phyloP scores from a whole-genome alignment of 2,797 vertebrate genomes.

The Trachurus trachurus region DNA sequence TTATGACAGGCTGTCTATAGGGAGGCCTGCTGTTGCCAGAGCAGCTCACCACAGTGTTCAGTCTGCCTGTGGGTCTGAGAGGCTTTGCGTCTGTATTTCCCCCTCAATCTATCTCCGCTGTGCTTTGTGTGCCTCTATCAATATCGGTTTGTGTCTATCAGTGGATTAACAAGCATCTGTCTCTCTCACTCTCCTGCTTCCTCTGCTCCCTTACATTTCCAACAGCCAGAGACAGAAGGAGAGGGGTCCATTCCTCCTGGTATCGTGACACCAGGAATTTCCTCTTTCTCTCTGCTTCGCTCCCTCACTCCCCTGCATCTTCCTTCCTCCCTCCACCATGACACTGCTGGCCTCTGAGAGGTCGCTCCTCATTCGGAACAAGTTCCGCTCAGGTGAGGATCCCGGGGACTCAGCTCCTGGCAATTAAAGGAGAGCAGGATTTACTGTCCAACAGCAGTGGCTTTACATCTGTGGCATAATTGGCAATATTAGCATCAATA shows the following conservation, averaged over 20 bases:
- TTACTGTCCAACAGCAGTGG: constrained; percentile 14
- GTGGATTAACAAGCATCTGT: constrained; percentile 73
- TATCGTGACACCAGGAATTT: constrained; percentile 67
- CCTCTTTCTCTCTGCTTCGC: constrained; percentile 64
- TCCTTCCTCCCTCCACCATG: constrained; percentile 75
- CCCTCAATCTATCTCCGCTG: constrained; percentile 56
- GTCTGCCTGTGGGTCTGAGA: constrained; percentile 63
- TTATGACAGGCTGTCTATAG: constrained; percentile 73
- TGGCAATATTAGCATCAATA: constrained; percentile 49
- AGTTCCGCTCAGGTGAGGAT: constrained; percentile 93
- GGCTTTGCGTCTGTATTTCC: constrained; percentile 62
- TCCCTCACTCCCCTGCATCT: constrained; percentile 56
- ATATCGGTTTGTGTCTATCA: constrained; percentile 70
- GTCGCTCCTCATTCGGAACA: constrained; percentile 93
- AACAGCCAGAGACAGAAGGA: constrained; percentile 70
- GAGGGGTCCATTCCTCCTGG: constrained; percentile 76
- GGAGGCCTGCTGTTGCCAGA: constrained; percentile 69
- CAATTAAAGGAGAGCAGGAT: constrained; percentile 33
- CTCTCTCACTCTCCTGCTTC: constrained; percentile 49
- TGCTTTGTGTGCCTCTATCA: constrained; percentile 66
- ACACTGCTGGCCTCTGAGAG: constrained; percentile 92
- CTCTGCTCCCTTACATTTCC: constrained; percentile 33
- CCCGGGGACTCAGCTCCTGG: constrained; percentile 5
- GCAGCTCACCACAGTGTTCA: constrained; percentile 50
- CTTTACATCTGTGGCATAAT: constrained; percentile 37